Conservation (phyloP, 2,113 vertebrate genomes). For the Uria aalge region DNA sequence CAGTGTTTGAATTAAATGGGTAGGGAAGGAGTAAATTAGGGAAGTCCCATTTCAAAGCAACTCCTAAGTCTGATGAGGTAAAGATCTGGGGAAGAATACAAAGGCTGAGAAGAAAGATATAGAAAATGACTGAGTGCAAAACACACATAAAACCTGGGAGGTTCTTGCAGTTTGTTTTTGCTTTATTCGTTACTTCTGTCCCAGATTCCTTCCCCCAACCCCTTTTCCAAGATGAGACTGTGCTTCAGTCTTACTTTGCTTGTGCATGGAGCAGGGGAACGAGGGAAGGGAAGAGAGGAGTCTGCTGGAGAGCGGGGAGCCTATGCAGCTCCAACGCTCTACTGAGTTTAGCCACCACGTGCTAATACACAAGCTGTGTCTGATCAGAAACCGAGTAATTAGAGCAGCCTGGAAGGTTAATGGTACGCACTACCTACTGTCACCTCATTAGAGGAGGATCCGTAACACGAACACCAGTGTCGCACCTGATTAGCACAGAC, state of each 20-base stretch:
- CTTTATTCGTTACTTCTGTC: background rate
- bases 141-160: background rate
- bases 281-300: background rate
- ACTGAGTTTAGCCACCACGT: background rate
- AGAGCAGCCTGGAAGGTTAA: constrained; percentile 41
- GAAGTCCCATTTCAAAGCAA: background rate
- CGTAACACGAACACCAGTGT: background rate
- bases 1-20: background rate
- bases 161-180: background rate
- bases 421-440: background rate
- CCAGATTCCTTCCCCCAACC: background rate
- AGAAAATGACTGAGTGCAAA: background rate
- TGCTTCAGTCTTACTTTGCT: background rate
- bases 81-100: background rate
- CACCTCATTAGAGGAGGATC: constrained; percentile 33
- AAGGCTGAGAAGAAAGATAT: background rate
- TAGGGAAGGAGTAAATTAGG: background rate
- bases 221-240: background rate
- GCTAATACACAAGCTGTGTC: background rate
- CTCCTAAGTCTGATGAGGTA: background rate
- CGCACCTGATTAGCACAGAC: background rate
- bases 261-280: background rate
- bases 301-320: background rate
- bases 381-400: constrained; percentile 51
- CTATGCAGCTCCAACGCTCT: background rate